A percentile compares a stretch with the other conserved stretches of the same genome.
Evolutionary conservation across 2,113 vertebrate genomes (phyloP).

Genomic region (Menidia beryllina): DNA sequence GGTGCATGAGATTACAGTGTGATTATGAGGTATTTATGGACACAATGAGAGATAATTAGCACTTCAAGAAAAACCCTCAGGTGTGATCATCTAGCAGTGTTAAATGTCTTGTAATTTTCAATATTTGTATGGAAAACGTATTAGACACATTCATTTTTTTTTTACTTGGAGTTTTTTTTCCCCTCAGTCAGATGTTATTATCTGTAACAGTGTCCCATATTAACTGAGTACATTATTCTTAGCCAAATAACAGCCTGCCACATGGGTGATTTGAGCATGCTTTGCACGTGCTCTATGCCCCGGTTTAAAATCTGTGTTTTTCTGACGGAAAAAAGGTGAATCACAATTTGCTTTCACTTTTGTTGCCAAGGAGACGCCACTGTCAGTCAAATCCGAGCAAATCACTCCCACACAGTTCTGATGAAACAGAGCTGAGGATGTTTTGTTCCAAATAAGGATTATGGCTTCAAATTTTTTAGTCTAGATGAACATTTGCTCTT

Average conservation of each 20-base stretch:
- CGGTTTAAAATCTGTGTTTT: background rate
- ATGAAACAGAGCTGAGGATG: background rate
- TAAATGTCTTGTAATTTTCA: conserved; percentile 18
- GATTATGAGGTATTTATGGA: conserved; percentile 62
- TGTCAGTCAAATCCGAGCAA: background rate
- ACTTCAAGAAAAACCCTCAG: conserved; percentile 46
- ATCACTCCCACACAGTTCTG: background rate
- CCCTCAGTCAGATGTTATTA: conserved; percentile 10
- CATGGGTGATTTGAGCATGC: background rate
- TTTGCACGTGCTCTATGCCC: background rate
- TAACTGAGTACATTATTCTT: background rate
- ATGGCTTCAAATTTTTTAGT: background rate
- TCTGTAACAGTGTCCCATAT: background rate
- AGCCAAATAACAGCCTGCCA: conserved; percentile 8
- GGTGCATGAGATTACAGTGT: conserved; percentile 44
- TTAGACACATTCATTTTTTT: background rate
- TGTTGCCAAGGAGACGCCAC: background rate
- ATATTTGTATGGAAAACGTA: conserved; percentile 8
- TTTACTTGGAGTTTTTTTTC: conserved; percentile 7
- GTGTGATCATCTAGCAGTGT: conserved; percentile 46
- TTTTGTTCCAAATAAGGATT: background rate
- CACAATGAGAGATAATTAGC: conserved; percentile 64
- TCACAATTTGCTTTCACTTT: background rate
- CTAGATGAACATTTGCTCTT: background rate
- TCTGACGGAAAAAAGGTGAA: background rate